Evolutionary conservation across 2,888 invertebrate genomes (phyloP).

Genomic region (Phyto melanocephala): DNA sequence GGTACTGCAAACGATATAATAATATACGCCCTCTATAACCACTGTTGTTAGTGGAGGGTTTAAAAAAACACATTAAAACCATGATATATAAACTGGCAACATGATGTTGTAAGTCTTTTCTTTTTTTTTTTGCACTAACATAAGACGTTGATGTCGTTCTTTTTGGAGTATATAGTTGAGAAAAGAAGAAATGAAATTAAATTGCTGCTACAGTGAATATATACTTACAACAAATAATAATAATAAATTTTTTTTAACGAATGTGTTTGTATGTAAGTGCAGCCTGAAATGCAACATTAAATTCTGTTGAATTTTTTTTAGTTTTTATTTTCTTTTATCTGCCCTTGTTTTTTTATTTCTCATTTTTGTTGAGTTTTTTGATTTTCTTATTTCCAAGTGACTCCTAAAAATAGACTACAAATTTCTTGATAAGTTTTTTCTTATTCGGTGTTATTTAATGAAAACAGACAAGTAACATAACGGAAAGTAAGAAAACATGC

Average conservation of each 20-base stretch:
- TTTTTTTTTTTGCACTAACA: background rate
- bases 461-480: conserved; percentile 35
- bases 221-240: conserved; percentile 33
- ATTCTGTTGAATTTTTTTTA: conserved; percentile 21
- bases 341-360: background rate
- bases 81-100: conserved; percentile 44
- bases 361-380: background rate
- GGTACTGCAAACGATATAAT: too few species aligned
- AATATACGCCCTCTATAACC: too few species aligned
- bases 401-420: conserved; percentile 31
- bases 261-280: background rate
- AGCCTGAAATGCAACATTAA: conserved; percentile 36
- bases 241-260: background rate
- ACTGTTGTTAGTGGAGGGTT: too few species aligned
- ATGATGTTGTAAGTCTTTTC: conserved; percentile 19
- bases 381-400: background rate
- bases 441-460: conserved; percentile 13
- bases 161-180: background rate
- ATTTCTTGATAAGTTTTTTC: background rate
- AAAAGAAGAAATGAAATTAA: conserved; percentile 50
- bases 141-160: conserved; percentile 3
- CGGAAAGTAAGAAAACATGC: background rate
- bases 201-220: conserved; percentile 51
- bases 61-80: conserved; percentile 19
- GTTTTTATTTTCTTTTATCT: background rate